phyloP scores from a whole-genome alignment of 1,140 invertebrate genomes.

The Aphelinus certus region DNA sequence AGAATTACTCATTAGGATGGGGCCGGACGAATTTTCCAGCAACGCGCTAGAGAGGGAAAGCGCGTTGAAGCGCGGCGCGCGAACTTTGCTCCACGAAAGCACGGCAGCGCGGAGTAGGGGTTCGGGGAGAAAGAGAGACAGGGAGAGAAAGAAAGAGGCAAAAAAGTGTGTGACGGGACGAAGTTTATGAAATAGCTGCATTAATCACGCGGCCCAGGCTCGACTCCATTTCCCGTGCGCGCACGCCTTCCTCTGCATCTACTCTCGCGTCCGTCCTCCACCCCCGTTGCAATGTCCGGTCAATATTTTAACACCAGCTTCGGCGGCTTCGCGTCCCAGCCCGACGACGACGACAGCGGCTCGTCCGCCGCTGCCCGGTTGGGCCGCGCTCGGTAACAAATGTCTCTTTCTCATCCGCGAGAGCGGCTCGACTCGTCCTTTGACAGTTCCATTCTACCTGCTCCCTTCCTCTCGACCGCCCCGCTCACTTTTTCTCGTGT shows the following conservation, averaged over 20 bases:
- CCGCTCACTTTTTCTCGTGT: conserved; percentile 31
- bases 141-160: background rate
- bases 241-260: conserved; percentile 1
- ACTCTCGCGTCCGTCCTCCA: background rate
- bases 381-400: conserved; percentile 50
- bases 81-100: too few relatives aligned
- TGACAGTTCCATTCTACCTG: conserved; percentile 19
- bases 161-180: background rate
- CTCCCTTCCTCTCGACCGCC: conserved; percentile 24
- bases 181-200: conserved; percentile 13
- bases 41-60: too few relatives aligned
- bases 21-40: too few relatives aligned
- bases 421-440: conserved; percentile 31
- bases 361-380: conserved; percentile 30
- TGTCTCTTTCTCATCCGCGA: conserved; percentile 53
- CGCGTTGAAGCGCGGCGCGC: too few relatives aligned
- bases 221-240: background rate
- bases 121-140: too few relatives aligned
- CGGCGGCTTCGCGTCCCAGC: background rate
- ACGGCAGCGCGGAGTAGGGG: too few relatives aligned
- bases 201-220: background rate
- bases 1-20: too few relatives aligned
- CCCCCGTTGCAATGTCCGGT: conserved; percentile 4
- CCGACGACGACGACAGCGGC: background rate
- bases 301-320: conserved; percentile 27